These are phyloP conservation scores for Scaptomyza parva DNA, from an alignment of 2,888 invertebrate species.

Conservation along the genomic window DNA sequence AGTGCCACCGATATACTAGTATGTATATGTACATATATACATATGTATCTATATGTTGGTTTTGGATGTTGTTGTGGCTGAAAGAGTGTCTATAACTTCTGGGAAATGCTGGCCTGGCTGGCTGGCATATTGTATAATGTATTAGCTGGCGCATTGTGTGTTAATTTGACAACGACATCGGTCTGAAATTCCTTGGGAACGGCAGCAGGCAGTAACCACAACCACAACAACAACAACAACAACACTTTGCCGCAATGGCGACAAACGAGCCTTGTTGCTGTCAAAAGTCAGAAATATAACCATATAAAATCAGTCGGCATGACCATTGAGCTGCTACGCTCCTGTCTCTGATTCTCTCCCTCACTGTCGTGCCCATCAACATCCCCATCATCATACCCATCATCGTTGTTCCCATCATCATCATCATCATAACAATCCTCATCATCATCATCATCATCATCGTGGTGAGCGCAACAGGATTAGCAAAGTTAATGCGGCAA, in stretches of 20 bases:
- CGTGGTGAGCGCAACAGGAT: conserved; percentile 59
- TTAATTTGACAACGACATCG: conserved; percentile 68
- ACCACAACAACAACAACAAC: conserved; percentile 41
- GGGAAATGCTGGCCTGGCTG: conserved; percentile 54
- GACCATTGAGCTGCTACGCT: conserved; percentile 60
- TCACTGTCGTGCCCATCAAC: conserved; percentile 30
- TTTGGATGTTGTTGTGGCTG: conserved; percentile 13
- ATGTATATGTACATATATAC: conserved; percentile 12
- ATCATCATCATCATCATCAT: conserved; percentile 30
- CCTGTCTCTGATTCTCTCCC: conserved; percentile 35
- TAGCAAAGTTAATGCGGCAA: conserved; percentile 74
- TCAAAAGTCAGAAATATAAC: conserved; percentile 76
- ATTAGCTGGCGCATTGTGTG: conserved; percentile 76
- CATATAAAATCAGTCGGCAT: conserved; percentile 76
- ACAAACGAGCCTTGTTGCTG: conserved; percentile 77
- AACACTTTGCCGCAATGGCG: conserved; percentile 66
- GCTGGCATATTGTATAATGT: conserved; percentile 70
- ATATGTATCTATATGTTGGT: conserved; percentile 1
- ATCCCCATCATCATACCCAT: conserved; percentile 25
- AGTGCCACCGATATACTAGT: conserved; percentile 31
- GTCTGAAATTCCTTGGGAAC: conserved; percentile 64
- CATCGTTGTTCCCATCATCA: no score
- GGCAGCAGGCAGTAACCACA: conserved; percentile 36
- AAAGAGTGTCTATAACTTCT: conserved; percentile 65
- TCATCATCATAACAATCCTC: conserved; percentile 5